Conservation (phyloP, 2,113 vertebrate genomes). For the Corydoras sp. region DNA sequence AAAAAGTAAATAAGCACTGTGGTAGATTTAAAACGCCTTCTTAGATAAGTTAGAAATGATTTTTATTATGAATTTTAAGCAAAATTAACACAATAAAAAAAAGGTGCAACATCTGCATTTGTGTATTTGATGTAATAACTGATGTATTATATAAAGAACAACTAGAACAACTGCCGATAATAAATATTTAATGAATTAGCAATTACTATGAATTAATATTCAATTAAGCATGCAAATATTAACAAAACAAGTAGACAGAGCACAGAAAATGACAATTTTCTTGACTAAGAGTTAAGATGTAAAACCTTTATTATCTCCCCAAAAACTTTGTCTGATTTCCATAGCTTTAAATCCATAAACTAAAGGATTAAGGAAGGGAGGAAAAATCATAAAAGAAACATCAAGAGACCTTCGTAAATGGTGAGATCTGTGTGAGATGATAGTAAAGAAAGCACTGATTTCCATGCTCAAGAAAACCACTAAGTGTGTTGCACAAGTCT, state of each 20-base stretch:
- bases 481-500: constrained; percentile 57
- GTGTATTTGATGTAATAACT: too few relatives aligned
- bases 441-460: constrained; percentile 35
- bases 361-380: constrained; percentile 55
- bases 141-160: too few relatives aligned
- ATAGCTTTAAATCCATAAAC: constrained; percentile 56
- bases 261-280: not conserved
- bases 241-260: not conserved
- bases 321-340: constrained; percentile 46
- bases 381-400: constrained; percentile 50
- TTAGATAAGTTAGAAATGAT: too few relatives aligned
- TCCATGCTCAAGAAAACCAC: constrained; percentile 50
- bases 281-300: not conserved
- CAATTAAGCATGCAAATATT: not conserved
- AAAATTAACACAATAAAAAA: too few relatives aligned
- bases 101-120: too few relatives aligned
- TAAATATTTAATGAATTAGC: too few relatives aligned
- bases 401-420: constrained; percentile 47
- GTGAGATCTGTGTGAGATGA: constrained; percentile 48
- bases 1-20: too few relatives aligned
- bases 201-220: not conserved
- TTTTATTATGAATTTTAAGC: too few relatives aligned
- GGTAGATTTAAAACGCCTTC: too few relatives aligned
- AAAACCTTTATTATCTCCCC: constrained; percentile 34
- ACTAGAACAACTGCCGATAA: too few relatives aligned